These are phyloP conservation scores for Oscheius myriophilus DNA, from an alignment of 2,888 invertebrate species.

Conservation along the genomic window DNA sequence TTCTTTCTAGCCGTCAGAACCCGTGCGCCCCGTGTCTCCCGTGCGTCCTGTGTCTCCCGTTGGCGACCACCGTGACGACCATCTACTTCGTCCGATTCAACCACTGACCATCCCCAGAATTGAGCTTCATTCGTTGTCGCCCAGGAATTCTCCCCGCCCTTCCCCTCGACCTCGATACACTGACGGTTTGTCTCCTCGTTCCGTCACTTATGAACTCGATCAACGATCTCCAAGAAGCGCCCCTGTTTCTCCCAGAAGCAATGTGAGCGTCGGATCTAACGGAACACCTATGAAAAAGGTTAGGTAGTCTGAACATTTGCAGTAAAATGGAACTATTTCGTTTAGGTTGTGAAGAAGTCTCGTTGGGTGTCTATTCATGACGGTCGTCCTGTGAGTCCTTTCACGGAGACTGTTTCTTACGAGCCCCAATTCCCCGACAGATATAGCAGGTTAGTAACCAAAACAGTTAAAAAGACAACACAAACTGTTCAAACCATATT, in stretches of 20 bases:
- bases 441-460: constrained; percentile 37
- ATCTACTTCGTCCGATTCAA: constrained; percentile 46
- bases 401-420: constrained; percentile 64
- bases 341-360: constrained; percentile 63
- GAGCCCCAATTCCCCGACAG: constrained; percentile 54
- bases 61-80: constrained; percentile 29
- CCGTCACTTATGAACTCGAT: constrained; percentile 46
- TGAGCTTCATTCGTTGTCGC: constrained; percentile 38
- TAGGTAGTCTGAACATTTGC: constrained; percentile 6
- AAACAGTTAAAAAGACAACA: background rate
- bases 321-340: constrained; percentile 5
- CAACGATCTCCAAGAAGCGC: constrained; percentile 46
- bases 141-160: constrained; percentile 27
- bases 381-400: constrained; percentile 66
- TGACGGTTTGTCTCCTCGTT: constrained; percentile 58
- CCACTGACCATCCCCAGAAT: constrained; percentile 63
- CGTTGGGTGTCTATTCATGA: constrained; percentile 67
- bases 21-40: constrained; percentile 64
- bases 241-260: constrained; percentile 43
- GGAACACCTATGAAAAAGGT: constrained; percentile 63
- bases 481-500: background rate
- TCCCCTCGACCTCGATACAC: constrained; percentile 19
- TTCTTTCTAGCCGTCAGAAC: constrained; percentile 63
- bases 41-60: constrained; percentile 59
- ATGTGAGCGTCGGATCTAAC: constrained; percentile 36